Percentiles rank a stretch among this genome's conserved stretches.
These are phyloP conservation scores for Siderastrea radians DNA, from an alignment of 92 coral and sea anemone species.

Conservation along the genomic window DNA sequence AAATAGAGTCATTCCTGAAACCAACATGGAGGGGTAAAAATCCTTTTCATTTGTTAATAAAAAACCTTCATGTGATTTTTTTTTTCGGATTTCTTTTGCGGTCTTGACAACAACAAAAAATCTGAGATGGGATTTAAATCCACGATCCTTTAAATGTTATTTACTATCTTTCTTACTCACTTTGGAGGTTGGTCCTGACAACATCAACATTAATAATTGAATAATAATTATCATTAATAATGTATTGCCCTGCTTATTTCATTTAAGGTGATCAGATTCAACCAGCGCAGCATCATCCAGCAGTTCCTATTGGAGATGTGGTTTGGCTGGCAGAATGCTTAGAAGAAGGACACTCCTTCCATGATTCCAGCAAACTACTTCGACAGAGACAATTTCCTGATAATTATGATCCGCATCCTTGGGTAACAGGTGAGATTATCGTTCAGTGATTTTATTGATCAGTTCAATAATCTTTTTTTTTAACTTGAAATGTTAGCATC, in stretches of 20 bases:
- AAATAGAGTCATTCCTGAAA: slow-evolving; percentile 55
- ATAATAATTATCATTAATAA: too few relatives aligned
- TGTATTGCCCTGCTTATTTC: slow-evolving; percentile 4
- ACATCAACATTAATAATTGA: too few relatives aligned
- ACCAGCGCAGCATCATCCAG: slow-evolving; percentile 45
- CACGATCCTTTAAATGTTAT: too few relatives aligned
- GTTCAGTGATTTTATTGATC: neutral
- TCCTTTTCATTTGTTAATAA: neutral
- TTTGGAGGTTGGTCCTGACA: too few relatives aligned
- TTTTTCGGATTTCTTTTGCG: neutral
- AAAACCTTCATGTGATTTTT: slow-evolving; percentile 3
- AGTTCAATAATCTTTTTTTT: neutral
- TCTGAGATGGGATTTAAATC: too few relatives aligned
- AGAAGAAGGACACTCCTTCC: slow-evolving; percentile 36
- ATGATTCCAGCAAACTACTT: slow-evolving; percentile 35
- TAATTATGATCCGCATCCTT: slow-evolving; percentile 68
- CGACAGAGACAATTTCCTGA: slow-evolving; percentile 57
- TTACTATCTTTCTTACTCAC: too few relatives aligned
- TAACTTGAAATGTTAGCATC: too few relatives aligned
- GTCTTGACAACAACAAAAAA: too few relatives aligned
- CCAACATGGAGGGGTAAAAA: slow-evolving; percentile 55
- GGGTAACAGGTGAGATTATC: slow-evolving; percentile 54
- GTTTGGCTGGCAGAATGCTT: slow-evolving; percentile 47
- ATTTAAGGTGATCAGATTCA: slow-evolving; percentile 23
- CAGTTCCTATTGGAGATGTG: slow-evolving; percentile 56